A percentile compares a stretch with the other conserved stretches of the same genome.
Conservation (phyloP, 2,797 vertebrate genomes). For the Paguma larvata region DNA sequence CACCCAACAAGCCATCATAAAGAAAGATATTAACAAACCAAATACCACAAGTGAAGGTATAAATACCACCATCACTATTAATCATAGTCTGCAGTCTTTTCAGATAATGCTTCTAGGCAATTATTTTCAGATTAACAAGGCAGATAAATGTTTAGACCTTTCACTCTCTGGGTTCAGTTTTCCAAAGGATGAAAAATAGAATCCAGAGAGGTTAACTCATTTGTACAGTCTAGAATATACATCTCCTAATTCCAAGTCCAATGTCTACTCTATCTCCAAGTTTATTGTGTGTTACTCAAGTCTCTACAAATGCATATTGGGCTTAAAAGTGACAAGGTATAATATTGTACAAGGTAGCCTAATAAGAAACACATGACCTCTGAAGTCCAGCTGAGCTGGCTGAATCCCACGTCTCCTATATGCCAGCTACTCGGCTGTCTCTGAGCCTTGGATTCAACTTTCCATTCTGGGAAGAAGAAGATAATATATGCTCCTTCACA, state of each 20-base stretch:
- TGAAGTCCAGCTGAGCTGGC: background rate
- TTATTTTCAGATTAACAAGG: background rate
- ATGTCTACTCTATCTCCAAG: background rate
- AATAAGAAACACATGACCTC: background rate
- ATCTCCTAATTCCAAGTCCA: background rate
- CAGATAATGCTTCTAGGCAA: background rate
- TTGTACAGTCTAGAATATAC: background rate
- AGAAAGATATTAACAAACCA: conserved; percentile 3
- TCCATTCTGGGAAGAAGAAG: background rate
- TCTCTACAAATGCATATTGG: background rate
- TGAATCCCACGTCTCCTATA: background rate
- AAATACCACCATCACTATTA: background rate
- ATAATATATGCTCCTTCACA: background rate
- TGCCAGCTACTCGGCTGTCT: background rate
- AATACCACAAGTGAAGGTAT: background rate
- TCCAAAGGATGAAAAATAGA: conserved; percentile 24
- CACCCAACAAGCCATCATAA: background rate
- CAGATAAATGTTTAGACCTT: background rate
- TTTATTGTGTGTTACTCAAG: background rate
- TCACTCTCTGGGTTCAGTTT: background rate
- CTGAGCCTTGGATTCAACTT: background rate
- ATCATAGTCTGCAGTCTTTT: background rate
- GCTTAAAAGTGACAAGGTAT: background rate
- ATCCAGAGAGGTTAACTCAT: background rate
- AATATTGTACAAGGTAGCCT: background rate